Evolutionary conservation across 2,888 invertebrate species (phyloP).

Genomic region (Acronicta psi): DNA sequence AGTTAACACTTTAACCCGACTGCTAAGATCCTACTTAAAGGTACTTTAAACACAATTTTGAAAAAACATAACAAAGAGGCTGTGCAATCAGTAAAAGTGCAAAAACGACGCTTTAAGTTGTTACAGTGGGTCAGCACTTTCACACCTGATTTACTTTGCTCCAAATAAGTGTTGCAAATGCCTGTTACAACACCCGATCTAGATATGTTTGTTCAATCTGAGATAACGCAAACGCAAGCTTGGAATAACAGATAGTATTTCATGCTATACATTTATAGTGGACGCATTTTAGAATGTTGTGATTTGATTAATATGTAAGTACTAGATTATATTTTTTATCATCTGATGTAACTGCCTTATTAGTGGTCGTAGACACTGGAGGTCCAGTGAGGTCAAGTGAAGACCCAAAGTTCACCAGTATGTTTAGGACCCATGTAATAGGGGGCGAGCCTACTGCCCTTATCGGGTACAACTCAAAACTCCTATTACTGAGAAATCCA

Average conservation of each 20-base stretch:
- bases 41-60: slow-evolving; percentile 5
- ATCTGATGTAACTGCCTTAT: too few species aligned
- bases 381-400: too few species aligned
- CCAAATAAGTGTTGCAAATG: slow-evolving; percentile 62
- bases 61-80: slow-evolving; percentile 15
- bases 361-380: too few species aligned
- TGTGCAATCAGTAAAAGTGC: slow-evolving; percentile 25
- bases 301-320: slow-evolving; percentile 26
- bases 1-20: background rate
- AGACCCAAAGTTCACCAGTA: too few species aligned
- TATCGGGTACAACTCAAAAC: too few species aligned
- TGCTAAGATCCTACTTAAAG: slow-evolving; percentile 21
- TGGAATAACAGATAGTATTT: slow-evolving; percentile 35
- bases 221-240: slow-evolving; percentile 41
- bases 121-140: slow-evolving; percentile 62
- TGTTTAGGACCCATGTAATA: too few species aligned
- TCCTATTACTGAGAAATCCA: too few species aligned
- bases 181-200: slow-evolving; percentile 63
- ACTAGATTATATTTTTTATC: too few species aligned
- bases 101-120: slow-evolving; percentile 36
- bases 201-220: slow-evolving; percentile 65
- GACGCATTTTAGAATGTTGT: slow-evolving; percentile 53
- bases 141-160: slow-evolving; percentile 67
- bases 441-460: too few species aligned
- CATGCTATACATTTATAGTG: slow-evolving; percentile 45